phyloP scores from a whole-genome alignment of 1,140 invertebrate species.

The Trissolcus basalis region DNA sequence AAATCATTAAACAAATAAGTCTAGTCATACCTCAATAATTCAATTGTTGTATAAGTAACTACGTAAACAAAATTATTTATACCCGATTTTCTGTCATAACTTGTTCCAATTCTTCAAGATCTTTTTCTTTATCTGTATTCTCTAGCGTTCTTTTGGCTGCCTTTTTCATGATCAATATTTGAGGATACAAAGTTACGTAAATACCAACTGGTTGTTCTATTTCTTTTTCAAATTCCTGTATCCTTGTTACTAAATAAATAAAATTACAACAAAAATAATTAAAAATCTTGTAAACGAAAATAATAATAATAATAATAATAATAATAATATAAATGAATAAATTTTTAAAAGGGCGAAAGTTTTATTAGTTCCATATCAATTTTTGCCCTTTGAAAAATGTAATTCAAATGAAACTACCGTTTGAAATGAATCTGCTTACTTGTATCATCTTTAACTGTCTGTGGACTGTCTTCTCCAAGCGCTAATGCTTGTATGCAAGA shows the following conservation, averaged over 20 bases:
- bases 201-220: neutral
- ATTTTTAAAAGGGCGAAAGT: too few species aligned
- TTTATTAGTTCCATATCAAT: too few species aligned
- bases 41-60: neutral
- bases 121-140: neutral
- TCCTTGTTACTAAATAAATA: conserved; percentile 5
- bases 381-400: too few species aligned
- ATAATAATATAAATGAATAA: too few species aligned
- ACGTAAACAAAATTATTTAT: neutral
- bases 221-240: conserved; percentile 4
- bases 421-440: neutral
- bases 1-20: too few species aligned
- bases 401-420: too few species aligned
- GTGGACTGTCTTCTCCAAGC: conserved; percentile 32
- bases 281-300: too few species aligned
- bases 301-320: too few species aligned
- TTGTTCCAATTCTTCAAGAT: conserved; percentile 14
- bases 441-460: conserved; percentile 18
- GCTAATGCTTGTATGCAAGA: conserved; percentile 33
- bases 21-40: too few species aligned
- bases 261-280: too few species aligned
- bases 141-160: conserved; percentile 10
- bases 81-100: neutral
- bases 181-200: conserved; percentile 13
- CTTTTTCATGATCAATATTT: neutral